Conservation (phyloP, 2,113 vertebrate genomes). For the Gnathonemus echidnorhynchus region DNA sequence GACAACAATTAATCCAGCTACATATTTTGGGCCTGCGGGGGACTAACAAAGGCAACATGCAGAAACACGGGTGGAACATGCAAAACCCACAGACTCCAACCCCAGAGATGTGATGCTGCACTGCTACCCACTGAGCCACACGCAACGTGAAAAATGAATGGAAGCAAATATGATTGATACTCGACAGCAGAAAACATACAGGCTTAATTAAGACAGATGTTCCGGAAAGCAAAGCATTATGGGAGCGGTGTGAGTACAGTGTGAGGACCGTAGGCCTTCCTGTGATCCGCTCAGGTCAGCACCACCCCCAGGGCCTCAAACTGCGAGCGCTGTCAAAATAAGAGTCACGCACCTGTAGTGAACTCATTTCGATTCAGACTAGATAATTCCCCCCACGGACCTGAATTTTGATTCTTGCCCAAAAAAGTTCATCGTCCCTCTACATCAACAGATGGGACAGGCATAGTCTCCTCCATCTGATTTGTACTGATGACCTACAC, state of each 20-base stretch:
- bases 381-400: neutral
- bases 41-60: neutral
- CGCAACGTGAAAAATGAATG: neutral
- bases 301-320: neutral
- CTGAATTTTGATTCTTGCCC: neutral
- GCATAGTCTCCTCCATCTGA: neutral
- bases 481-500: neutral
- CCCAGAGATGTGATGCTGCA: neutral
- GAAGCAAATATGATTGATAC: neutral
- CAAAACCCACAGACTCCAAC: neutral
- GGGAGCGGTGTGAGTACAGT: neutral
- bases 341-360: neutral
- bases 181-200: neutral
- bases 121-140: neutral
- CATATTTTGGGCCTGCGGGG: neutral
- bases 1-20: neutral
- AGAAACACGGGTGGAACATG: neutral
- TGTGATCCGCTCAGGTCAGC: neutral
- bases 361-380: neutral
- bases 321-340: neutral
- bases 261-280: neutral
- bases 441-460: neutral
- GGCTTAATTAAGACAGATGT: neutral
- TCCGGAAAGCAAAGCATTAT: neutral
- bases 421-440: neutral